Conservation (phyloP, 1,140 invertebrate genomes). For the Drosophila arawakana region DNA sequence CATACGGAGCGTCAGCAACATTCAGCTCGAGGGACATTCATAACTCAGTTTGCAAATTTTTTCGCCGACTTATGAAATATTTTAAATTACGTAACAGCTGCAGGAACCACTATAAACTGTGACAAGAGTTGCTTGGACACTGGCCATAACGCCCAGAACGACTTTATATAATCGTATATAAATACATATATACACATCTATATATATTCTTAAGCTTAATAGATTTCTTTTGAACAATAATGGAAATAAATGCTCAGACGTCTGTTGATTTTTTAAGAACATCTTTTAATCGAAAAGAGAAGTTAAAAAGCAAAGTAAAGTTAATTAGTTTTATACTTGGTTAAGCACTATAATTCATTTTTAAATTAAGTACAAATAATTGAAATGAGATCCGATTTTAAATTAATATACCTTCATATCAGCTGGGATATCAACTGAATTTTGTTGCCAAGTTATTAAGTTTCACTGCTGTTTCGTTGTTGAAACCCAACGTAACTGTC, state of each 20-base stretch:
- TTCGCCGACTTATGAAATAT: constrained; percentile 66
- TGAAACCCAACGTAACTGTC: constrained; percentile 22
- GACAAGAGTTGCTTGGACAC: constrained; percentile 8
- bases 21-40: constrained; percentile 22
- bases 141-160: neutral
- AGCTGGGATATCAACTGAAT: constrained; percentile 24
- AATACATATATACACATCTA: no score
- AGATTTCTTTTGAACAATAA: no score
- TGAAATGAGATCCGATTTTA: no score
- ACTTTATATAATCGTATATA: no score
- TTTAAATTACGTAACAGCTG: constrained; percentile 34
- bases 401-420: neutral
- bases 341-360: no score
- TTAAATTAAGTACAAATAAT: no score
- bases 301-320: no score
- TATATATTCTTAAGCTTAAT: no score
- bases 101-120: neutral
- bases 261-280: no score
- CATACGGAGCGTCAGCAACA: neutral
- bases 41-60: constrained; percentile 55
- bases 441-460: constrained; percentile 58
- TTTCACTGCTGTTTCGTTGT: constrained; percentile 46
- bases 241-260: no score
- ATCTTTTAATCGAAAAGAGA: no score
- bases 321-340: no score